Percentiles rank a stretch among this genome's conserved stretches.
phyloP scores from a whole-genome alignment of 2,113 vertebrate species.

The Ophthalmotilapia sp. region DNA sequence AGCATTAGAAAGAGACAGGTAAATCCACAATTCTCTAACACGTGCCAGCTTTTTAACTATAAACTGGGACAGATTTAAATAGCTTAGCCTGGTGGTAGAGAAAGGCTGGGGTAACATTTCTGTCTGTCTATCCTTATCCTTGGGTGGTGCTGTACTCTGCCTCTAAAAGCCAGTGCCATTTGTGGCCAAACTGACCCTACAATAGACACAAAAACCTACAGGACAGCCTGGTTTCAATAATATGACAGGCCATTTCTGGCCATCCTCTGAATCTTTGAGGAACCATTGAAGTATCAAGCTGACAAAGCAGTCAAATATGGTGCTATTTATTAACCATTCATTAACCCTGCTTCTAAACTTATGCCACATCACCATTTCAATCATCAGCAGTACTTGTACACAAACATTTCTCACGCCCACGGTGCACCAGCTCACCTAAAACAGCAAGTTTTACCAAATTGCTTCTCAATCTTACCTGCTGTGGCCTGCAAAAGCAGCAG shows the following conservation, averaged over 20 bases:
- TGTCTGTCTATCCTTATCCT: slow-evolving; percentile 22
- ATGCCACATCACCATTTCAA: neutral
- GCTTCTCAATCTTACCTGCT: slow-evolving; percentile 65
- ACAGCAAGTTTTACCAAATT: neutral
- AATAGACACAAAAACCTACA: neutral
- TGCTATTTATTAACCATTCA: neutral
- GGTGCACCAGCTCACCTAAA: neutral
- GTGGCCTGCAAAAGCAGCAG: slow-evolving; percentile 69
- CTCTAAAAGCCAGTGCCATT: neutral
- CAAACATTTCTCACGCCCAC: neutral
- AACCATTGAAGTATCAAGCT: neutral
- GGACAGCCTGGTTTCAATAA: neutral
- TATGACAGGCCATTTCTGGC: neutral
- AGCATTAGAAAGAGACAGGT: neutral
- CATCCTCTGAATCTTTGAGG: neutral
- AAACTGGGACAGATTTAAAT: slow-evolving; percentile 43
- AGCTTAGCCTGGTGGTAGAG: neutral
- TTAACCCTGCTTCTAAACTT: neutral
- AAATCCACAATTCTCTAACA: neutral
- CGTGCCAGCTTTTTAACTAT: slow-evolving; percentile 2
- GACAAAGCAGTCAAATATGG: neutral
- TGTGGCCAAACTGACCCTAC: neutral
- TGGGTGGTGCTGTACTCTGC: neutral
- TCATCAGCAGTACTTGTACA: neutral
- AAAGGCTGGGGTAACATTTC: neutral